Conservation (phyloP, 2,113 vertebrate genomes). For the Campylomormyrus tamandua region DNA sequence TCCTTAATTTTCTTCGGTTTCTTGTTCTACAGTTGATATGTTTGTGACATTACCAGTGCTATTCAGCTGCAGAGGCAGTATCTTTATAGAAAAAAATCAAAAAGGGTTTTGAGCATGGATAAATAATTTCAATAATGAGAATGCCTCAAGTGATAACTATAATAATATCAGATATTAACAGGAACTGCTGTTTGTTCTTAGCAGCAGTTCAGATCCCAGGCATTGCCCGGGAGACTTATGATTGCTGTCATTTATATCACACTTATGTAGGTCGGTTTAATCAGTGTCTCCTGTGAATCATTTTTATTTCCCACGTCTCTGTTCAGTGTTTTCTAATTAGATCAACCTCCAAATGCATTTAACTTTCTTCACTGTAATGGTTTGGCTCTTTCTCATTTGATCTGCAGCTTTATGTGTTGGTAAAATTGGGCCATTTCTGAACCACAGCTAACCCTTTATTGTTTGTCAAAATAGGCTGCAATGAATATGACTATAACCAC, state of each 20-base stretch:
- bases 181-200: background rate
- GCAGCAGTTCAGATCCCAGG: background rate
- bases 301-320: background rate
- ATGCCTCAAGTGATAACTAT: background rate
- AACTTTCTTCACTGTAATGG: background rate
- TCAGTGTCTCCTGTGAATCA: conserved; percentile 9
- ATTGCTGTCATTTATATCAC: conserved; percentile 10
- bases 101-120: background rate
- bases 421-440: background rate
- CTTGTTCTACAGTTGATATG: background rate
- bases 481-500: background rate
- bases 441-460: background rate
- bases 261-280: conserved; percentile 12
- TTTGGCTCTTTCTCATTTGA: background rate
- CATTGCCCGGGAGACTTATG: background rate
- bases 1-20: background rate
- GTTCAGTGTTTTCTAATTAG: conserved; percentile 7
- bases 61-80: background rate
- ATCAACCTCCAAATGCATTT: background rate
- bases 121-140: background rate
- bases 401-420: background rate
- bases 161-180: background rate
- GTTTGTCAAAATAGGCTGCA: background rate
- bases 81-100: too few relatives aligned
- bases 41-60: background rate